These are phyloP conservation scores for Damaliscus lunatus DNA, from an alignment of 2,113 vertebrate genomes.

Conservation along the genomic window DNA sequence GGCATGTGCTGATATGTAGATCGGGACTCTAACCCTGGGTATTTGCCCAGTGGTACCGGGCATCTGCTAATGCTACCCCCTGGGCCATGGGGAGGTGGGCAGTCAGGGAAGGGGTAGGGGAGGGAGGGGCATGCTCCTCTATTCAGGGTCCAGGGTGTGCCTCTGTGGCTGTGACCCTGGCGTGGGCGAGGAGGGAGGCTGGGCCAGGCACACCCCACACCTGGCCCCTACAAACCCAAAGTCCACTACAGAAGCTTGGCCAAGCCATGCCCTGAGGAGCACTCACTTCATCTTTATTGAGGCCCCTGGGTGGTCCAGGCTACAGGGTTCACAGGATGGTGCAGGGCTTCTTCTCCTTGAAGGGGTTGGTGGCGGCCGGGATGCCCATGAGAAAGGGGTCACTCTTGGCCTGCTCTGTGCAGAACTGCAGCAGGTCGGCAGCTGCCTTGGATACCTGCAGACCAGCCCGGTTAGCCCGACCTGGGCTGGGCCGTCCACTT, in stretches of 20 bases:
- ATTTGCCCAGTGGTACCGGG: background rate
- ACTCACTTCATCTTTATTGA: slow-evolving; percentile 48
- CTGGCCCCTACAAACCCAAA: background rate
- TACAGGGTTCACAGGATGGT: slow-evolving; percentile 76
- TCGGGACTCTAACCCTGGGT: background rate
- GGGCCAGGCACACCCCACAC: background rate
- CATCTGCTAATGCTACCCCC: background rate
- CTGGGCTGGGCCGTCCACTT: background rate
- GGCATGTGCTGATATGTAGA: accelerated
- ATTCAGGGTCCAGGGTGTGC: background rate
- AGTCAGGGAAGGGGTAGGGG: background rate
- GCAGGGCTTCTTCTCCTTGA: slow-evolving; percentile 88
- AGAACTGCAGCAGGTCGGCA: slow-evolving; percentile 84
- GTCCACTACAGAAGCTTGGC: background rate
- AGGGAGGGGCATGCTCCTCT: background rate
- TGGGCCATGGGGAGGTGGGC: background rate
- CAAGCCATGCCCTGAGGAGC: background rate
- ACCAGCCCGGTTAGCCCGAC: background rate
- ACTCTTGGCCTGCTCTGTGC: slow-evolving; percentile 82
- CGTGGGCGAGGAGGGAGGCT: background rate
- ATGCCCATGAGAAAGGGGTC: slow-evolving; percentile 88
- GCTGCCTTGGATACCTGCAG: slow-evolving; percentile 86
- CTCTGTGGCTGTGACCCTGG: background rate
- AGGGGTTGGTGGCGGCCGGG: slow-evolving; percentile 85
- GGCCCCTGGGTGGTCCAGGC: background rate